Base-by-base conservation (phyloP, 2,797 vertebrate species). In the Pyrocephalus nanus region DNA sequence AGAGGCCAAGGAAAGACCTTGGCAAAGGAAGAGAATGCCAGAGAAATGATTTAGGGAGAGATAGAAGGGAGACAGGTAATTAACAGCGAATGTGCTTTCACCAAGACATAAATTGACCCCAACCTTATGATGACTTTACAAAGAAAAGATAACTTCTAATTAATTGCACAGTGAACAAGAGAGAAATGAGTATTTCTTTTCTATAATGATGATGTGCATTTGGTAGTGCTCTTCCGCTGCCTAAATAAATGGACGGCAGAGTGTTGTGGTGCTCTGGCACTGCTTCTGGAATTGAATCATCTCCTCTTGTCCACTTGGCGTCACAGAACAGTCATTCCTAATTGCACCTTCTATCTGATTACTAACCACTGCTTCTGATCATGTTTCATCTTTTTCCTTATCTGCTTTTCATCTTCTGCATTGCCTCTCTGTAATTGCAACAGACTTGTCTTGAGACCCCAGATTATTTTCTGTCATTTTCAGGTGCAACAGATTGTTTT, bases 261-360 rank as follows among this genome's bases (percentile, higher is more conserved):
- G 73, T 57, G 12, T 38, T 85, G 53, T 71, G 71, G 88, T 90
- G 86, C 19, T 96, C 93, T 93, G 88, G 87, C 74, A 89, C 76
- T 1, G 5, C 60, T 53, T 83, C 77, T 86, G 70, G 70, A 93
- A 97, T 93, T 93, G 65, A 65, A 95, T 97, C 97, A 96, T 76
- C 86, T 82, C 51, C 73, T 38, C 22, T 96, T 67, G 60, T 95
- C 73, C 72, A 74, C 61, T 53, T 73, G 69, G 47, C 86, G 85
- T 67, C 3, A 4, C 69, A 60, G 69, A 95, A 78, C 40, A 86
- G 66, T 83, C 34, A 6, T 40, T 95, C 74, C 78, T 93, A 96
- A 96, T 95, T 91, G 58, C 74, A 38, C 40, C 47, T 75, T 69
- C 65, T 83, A 74, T 80, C 80, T 91, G 57, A 87, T 93, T 89